Conservation (phyloP, 2,113 vertebrate genomes). For the Grammomys surdaster region DNA sequence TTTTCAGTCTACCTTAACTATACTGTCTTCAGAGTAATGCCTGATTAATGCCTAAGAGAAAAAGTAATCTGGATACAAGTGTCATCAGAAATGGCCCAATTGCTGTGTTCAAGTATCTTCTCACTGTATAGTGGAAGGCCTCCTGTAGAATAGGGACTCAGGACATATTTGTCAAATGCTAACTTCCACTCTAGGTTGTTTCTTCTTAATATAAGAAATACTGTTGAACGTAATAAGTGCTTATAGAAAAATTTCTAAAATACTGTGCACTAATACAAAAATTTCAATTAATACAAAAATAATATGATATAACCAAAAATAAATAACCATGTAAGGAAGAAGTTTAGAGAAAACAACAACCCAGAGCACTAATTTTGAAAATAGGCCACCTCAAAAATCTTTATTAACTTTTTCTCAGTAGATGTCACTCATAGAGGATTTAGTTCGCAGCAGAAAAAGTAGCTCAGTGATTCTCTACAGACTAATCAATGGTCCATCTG, state of each 20-base stretch:
- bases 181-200: not conserved
- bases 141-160: not conserved
- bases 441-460: not conserved
- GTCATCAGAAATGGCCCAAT: not conserved
- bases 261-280: not conserved
- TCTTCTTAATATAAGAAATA: not conserved
- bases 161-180: not conserved
- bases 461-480: not conserved
- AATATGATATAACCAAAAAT: not conserved
- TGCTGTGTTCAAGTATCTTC: not conserved
- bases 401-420: not conserved
- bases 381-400: not conserved
- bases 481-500: not conserved
- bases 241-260: not conserved
- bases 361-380: not conserved
- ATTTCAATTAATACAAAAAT: not conserved
- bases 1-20: not conserved
- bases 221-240: not conserved
- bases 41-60: not conserved
- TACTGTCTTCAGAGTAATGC: not conserved
- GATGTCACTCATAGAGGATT: not conserved
- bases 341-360: not conserved
- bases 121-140: not conserved
- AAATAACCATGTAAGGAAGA: conserved; percentile 43
- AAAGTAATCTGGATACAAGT: not conserved